A percentile compares a stretch with the other conserved stretches of the same genome.
phyloP scores from a whole-genome alignment of 2,113 vertebrate species.

The Genyomyrus donnyi region DNA sequence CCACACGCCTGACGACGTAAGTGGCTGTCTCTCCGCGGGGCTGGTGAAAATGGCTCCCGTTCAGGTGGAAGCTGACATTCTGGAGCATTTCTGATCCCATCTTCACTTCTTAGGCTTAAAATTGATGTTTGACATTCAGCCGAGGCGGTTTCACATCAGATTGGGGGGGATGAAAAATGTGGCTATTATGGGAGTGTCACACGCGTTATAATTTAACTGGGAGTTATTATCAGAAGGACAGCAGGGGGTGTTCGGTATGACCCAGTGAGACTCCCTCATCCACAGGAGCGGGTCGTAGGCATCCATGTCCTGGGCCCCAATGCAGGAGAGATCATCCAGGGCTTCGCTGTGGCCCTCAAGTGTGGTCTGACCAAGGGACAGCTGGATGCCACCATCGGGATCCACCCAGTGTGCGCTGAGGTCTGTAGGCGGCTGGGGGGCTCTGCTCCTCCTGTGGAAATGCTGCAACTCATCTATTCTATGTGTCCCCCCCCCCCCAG shows the following conservation, averaged over 20 bases:
- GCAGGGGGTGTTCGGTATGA: neutral
- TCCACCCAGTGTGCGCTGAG: constrained; percentile 75
- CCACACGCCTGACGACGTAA: constrained; percentile 62
- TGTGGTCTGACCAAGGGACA: constrained; percentile 71
- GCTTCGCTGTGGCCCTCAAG: constrained; percentile 70
- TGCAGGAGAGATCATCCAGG: constrained; percentile 73
- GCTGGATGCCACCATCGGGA: constrained; percentile 67
- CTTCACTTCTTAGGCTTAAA: neutral
- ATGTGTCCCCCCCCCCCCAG: neutral
- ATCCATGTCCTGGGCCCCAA: constrained; percentile 72
- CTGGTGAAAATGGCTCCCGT: neutral
- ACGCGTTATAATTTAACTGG: neutral
- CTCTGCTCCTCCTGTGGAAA: neutral
- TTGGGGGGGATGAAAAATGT: neutral
- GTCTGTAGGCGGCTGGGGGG: constrained; percentile 42
- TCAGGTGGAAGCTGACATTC: neutral
- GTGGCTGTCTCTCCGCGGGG: constrained; percentile 16
- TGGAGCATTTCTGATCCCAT: neutral
- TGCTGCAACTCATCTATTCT: neutral
- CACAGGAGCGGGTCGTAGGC: constrained; percentile 70
- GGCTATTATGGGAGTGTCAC: neutral
- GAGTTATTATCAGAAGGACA: neutral
- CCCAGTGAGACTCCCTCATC: neutral
- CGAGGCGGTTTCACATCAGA: neutral
- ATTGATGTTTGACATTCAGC: neutral